Evolutionary conservation across 2,113 vertebrate species (phyloP).

Genomic region (Leuciscus idus): DNA sequence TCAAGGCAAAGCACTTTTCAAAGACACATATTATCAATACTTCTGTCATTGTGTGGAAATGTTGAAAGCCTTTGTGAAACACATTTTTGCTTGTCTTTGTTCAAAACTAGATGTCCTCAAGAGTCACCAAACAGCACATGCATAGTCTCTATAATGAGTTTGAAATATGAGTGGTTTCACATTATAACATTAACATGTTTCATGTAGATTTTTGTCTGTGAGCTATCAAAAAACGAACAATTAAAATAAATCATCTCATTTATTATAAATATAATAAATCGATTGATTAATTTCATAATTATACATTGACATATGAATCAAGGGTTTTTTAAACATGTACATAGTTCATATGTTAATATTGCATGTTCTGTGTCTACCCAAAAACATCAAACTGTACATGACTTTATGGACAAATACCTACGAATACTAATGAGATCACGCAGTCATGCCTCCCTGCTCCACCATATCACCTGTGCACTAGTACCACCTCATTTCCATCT

Average conservation of each 20-base stretch:
- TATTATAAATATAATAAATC: neutral
- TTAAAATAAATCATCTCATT: neutral
- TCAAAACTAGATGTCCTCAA: neutral
- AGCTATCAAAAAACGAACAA: neutral
- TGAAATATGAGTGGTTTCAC: neutral
- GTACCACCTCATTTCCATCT: neutral
- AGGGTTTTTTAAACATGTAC: neutral
- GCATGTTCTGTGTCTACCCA: neutral
- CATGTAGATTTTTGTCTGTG: neutral
- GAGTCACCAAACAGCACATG: neutral
- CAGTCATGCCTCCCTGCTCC: neutral
- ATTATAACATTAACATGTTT: neutral
- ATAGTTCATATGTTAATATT: neutral
- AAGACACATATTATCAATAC: neutral
- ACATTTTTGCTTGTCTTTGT: neutral
- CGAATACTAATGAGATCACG: neutral
- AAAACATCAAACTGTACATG: neutral
- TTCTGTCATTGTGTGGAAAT: neutral
- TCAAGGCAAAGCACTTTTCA: neutral
- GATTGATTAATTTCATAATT: neutral
- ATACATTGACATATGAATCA: neutral
- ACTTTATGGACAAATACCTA: neutral
- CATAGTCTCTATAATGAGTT: neutral
- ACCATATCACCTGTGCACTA: neutral
- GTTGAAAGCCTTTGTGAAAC: neutral